Base-by-base conservation (phyloP, 2,113 vertebrate species). In the Xenus cinereus region DNA sequence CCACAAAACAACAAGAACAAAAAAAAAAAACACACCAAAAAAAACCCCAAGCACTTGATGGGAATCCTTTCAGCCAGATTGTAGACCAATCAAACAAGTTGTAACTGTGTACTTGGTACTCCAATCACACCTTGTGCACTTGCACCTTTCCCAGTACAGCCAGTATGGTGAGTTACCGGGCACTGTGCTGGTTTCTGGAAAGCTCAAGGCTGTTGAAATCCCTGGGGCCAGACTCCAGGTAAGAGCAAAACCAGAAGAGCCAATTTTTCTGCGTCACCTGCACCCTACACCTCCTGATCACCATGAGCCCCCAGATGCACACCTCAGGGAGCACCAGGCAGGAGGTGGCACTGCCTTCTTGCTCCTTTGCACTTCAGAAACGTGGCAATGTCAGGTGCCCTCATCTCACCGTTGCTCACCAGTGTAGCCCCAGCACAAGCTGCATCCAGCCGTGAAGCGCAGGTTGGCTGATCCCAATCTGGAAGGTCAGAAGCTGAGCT, bases 241-340 rank as follows among this genome's bases (percentile, higher is more conserved):
- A 79, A 76, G 9, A 76, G 45, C 26, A 72, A 28, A 79, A 13
- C 9, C 30, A 53, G 14, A 69, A 63, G n/a, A 80, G 10, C 9
- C 54, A 84, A 33, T 10, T 2, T 84, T 33, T 23, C 1, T 2
- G 21, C 2, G 1, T 39, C 27, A 32, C 15, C 23, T 30, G 27
- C 18, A 30, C 9, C 46, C 19, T 3, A 30, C 37, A 57, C 24
- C 18, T 51, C 21, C 41, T 63, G 18, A 17, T 32, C 22, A 50
- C 18, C 2, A 1, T 4, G 17, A 90, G 13, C 12, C 64, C 43
- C 50, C 23, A 54, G n/a, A 17, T 3, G 1, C 24, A 4, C 2
- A n/a, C 11, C n/a, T 23, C 5, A 0, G 62, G 11, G 27, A 72
- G 41, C 9, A 1, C 9, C 41, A 37, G 20, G 46, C 41, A n/a